Conservation (phyloP, 2,113 vertebrate genomes). For the Phyllostomus hastatus region DNA sequence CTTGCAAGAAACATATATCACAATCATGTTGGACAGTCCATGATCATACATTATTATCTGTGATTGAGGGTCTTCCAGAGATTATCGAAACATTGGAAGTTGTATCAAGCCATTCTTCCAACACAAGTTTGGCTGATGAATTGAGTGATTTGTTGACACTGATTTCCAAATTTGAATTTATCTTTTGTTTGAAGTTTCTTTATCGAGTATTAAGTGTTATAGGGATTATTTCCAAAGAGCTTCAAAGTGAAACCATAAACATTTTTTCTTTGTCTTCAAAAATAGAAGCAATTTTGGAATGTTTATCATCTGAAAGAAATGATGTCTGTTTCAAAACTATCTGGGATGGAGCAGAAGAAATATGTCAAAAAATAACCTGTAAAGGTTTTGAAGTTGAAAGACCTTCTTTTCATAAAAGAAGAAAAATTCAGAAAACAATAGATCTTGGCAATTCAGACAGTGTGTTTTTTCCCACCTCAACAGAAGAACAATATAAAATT, state of each 20-base stretch:
- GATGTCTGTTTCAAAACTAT: slow-evolving; percentile 58
- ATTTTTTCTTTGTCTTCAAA: slow-evolving; percentile 73
- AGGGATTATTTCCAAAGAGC: slow-evolving; percentile 73
- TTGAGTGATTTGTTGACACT: slow-evolving; percentile 51
- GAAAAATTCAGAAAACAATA: slow-evolving; percentile 60
- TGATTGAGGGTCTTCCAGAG: slow-evolving; percentile 65
- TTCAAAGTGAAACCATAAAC: slow-evolving; percentile 68
- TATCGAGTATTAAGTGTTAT: slow-evolving; percentile 70
- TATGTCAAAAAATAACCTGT: slow-evolving; percentile 63
- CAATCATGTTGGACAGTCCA: slow-evolving; percentile 62
- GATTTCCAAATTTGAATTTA: slow-evolving; percentile 72
- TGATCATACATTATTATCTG: slow-evolving; percentile 50
- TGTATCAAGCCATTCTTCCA: slow-evolving; percentile 22
- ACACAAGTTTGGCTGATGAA: slow-evolving; percentile 43
- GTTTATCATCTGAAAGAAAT: slow-evolving; percentile 71
- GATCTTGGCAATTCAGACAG: slow-evolving; percentile 39
- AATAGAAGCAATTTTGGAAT: slow-evolving; percentile 73
- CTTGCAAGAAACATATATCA: slow-evolving; percentile 59
- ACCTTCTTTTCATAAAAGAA: slow-evolving; percentile 66
- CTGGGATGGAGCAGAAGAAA: slow-evolving; percentile 67
- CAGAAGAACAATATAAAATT: slow-evolving; percentile 69
- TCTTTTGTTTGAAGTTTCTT: slow-evolving; percentile 73
- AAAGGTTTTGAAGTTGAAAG: slow-evolving; percentile 72
- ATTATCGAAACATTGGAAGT: slow-evolving; percentile 48
- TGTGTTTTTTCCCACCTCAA: slow-evolving; percentile 47